Base-by-base conservation (phyloP, 2,797 vertebrate genomes). In the Catamblyrhynchus diadema region DNA sequence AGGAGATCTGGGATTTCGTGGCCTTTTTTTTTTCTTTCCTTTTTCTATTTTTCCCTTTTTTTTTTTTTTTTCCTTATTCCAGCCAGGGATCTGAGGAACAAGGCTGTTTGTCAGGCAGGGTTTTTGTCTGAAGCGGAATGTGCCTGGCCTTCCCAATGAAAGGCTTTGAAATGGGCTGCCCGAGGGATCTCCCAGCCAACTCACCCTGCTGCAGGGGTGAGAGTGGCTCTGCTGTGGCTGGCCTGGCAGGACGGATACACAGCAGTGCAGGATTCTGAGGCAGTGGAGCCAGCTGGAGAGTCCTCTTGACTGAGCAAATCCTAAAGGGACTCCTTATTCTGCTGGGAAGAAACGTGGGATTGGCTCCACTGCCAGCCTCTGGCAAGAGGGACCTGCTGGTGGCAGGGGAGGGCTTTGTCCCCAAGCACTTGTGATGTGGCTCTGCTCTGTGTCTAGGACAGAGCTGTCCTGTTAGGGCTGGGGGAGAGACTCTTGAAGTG, bases 241-340 rank as follows among this genome's bases (percentile, higher is more conserved):
- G 47, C 32, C 59, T 62, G 73, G 91, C 54, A 54, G 54, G 65
- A 66, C 37, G 71, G 81, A 45, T 23, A 27, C 12, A 22, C 42
- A 8, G 54, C 30, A 86, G 44, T 3, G 4, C 93, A 90, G 53
- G 33, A 18, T 67, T 67, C 74, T 47, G 3, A 67, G 67, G 81
- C 83, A 93, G 27, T 0, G 2, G 33, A 88, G 95, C 95, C 94
- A 96, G 94, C 94, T 95, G 95, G 94, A 97, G 70, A 37, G 73
- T 86, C 66, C 84, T 86, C 94, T 88, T 83, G 91, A 93, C 80
- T 94, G 92, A 90, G 69, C 80, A 94, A 86, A 95, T 71, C 6
- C 1, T 72, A 33, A 93, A 94, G 85, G 65, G 65, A 83, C 45
- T 69, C 59, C 95, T 96, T 95, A 91, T 95, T 94, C 92, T 91